Percentiles rank a stretch among this genome's conserved stretches.
Conservation (phyloP, 2,797 vertebrate species). For the Gambusia yucatana region DNA sequence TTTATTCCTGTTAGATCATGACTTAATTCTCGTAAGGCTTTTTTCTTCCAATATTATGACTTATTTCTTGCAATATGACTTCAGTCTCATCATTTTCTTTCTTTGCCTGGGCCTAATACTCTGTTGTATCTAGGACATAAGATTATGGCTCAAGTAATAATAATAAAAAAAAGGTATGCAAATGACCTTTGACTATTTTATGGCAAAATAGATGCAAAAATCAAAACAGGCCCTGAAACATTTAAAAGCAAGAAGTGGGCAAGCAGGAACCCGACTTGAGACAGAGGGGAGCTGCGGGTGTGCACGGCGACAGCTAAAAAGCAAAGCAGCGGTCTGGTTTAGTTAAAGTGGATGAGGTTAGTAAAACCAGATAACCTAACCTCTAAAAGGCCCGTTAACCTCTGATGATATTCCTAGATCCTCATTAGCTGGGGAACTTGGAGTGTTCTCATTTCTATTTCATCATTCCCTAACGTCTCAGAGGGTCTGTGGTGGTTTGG, state of each 20-base stretch:
- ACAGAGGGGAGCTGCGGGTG: background rate
- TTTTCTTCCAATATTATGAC: no score
- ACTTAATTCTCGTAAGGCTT: no score
- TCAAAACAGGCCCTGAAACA: constrained; percentile 12
- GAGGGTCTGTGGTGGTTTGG: background rate
- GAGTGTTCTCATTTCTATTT: background rate
- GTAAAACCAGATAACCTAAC: background rate
- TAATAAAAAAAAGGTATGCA: background rate
- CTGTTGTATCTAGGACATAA: background rate
- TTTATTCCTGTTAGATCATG: no score
- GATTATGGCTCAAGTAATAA: background rate
- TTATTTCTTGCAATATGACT: no score
- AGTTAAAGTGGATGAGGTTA: background rate
- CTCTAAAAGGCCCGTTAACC: background rate
- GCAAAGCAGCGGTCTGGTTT: background rate
- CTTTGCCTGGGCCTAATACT: background rate
- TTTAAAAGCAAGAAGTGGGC: constrained; percentile 22
- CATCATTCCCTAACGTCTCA: background rate
- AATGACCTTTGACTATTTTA: constrained; percentile 14
- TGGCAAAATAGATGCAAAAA: background rate
- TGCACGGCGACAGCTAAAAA: background rate
- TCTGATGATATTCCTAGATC: background rate
- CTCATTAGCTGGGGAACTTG: background rate
- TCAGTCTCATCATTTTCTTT: no score
- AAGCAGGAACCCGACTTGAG: constrained; percentile 20